Conservation (phyloP, 2,797 vertebrate species). For the Lithobates pipiens region DNA sequence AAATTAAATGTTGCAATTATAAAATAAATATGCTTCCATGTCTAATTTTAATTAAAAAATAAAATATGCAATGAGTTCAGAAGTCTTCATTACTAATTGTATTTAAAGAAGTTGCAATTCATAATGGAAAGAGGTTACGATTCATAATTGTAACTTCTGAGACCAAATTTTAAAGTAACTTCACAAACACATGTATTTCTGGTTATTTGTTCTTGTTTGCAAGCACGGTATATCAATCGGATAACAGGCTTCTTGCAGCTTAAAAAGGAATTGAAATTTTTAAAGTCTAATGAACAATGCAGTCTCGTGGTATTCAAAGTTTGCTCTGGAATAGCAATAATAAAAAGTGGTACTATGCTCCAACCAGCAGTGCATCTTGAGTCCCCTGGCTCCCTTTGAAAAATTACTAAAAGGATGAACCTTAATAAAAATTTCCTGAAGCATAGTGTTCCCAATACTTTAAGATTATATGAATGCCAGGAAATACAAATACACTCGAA, state of each 20-base stretch:
- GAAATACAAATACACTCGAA: conserved; percentile 40
- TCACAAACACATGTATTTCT: neutral
- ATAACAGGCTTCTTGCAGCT: conserved; percentile 31
- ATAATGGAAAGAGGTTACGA: neutral
- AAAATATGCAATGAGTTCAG: neutral
- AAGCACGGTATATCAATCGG: conserved; percentile 18
- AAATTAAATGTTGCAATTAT: neutral
- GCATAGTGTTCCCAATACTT: conserved; percentile 33
- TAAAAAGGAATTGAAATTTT: conserved; percentile 33
- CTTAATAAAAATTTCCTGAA: conserved; percentile 49
- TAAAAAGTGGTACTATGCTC: conserved; percentile 42
- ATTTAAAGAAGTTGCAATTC: neutral
- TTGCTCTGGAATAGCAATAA: conserved; percentile 40
- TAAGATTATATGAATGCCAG: conserved; percentile 24
- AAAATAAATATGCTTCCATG: neutral
- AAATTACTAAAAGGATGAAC: conserved; percentile 45
- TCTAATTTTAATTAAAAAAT: conserved; percentile 6
- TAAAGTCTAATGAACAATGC: conserved; percentile 37
- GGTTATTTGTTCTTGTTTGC: conserved; percentile 25
- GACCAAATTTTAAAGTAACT: neutral
- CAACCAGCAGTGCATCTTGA: conserved; percentile 29
- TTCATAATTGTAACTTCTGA: neutral
- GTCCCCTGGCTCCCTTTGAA: conserved; percentile 40
- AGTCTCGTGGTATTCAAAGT: conserved; percentile 31
- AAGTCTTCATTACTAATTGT: conserved; percentile 12